phyloP scores from a whole-genome alignment of 2,113 vertebrate genomes.

The Anthoscopus minutus region DNA sequence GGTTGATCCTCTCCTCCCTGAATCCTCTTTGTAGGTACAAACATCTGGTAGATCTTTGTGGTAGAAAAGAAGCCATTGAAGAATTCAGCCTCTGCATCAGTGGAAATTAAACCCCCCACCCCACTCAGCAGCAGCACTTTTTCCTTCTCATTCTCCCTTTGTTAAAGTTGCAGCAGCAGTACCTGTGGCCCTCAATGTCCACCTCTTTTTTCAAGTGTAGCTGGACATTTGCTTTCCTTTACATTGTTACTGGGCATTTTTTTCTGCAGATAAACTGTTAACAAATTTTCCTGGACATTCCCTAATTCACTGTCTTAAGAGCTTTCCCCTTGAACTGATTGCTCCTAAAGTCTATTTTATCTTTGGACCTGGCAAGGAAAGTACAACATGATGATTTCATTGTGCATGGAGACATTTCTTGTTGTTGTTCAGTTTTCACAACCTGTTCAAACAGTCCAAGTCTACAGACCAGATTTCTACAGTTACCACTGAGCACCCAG shows the following conservation, averaged over 20 bases:
- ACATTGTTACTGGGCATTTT: not conserved
- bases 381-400: not conserved
- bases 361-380: not conserved
- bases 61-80: not conserved
- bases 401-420: not conserved
- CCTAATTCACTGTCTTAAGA: not conserved
- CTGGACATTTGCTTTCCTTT: not conserved
- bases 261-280: not conserved
- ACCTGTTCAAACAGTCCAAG: not conserved
- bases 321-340: not conserved
- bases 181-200: not conserved
- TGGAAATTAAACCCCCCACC: not conserved
- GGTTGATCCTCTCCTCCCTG: not conserved
- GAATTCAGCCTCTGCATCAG: not conserved
- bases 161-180: not conserved
- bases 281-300: not conserved
- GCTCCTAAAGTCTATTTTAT: not conserved
- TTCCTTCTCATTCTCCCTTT: not conserved
- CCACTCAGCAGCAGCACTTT: not conserved
- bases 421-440: not conserved
- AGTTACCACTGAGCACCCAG: not conserved
- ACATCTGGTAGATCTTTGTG: not conserved
- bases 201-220: not conserved
- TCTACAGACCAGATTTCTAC: not conserved
- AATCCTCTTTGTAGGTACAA: not conserved